Evolutionary conservation across 2,113 vertebrate species (phyloP).

Genomic region (Malurus elegans): DNA sequence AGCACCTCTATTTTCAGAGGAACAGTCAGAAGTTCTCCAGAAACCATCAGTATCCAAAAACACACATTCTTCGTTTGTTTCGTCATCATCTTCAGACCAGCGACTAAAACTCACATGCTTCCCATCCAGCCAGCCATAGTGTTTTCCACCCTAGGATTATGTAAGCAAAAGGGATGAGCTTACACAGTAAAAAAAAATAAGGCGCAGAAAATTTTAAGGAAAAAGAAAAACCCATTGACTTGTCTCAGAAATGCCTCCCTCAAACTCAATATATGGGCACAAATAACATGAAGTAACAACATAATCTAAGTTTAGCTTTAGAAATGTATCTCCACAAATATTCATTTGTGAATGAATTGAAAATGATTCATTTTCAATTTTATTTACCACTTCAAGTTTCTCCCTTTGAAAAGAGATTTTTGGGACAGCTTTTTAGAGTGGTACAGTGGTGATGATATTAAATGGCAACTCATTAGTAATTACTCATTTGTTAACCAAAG

Average conservation of each 20-base stretch:
- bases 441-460: neutral
- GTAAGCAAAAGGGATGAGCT: neutral
- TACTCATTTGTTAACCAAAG: neutral
- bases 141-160: constrained; percentile 78
- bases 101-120: constrained; percentile 85
- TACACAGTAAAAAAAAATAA: neutral
- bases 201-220: neutral
- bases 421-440: neutral
- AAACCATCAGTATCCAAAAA: constrained; percentile 88
- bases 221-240: neutral
- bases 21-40: constrained; percentile 89
- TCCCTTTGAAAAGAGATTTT: neutral
- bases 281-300: neutral
- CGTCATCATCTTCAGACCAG: constrained; percentile 79
- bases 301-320: neutral
- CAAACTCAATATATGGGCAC: neutral
- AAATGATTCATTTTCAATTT: neutral
- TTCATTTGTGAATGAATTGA: too few species aligned
- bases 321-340: neutral
- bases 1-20: constrained; percentile 77
- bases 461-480: neutral
- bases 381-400: neutral
- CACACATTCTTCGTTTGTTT: constrained; percentile 80
- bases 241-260: neutral
- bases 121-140: constrained; percentile 90